Conservation (phyloP, 2,113 vertebrate genomes). For the Alosa alosa region DNA sequence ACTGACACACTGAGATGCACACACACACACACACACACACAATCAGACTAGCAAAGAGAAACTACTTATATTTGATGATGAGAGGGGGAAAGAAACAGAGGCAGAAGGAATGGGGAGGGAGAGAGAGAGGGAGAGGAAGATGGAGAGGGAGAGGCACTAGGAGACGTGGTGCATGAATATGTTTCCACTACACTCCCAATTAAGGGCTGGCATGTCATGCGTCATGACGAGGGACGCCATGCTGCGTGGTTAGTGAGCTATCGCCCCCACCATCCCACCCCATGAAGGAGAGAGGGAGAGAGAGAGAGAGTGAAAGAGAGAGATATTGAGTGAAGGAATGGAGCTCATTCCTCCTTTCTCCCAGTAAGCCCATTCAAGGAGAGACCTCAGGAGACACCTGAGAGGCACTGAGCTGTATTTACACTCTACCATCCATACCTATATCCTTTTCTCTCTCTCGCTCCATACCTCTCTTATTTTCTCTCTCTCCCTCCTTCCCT, state of each 20-base stretch:
- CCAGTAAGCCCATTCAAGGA: not conserved
- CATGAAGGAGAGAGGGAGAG: conserved; percentile 35
- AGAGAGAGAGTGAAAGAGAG: not conserved
- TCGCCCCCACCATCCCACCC: conserved; percentile 30
- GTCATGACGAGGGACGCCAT: conserved; percentile 42
- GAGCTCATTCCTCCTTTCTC: not conserved
- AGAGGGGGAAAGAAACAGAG: not conserved
- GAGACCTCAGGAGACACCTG: not conserved
- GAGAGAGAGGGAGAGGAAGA: not conserved
- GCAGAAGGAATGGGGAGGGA: not conserved
- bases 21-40: conserved; percentile 21
- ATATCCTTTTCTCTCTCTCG: not conserved
- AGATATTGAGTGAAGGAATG: conserved; percentile 24
- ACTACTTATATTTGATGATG: not conserved
- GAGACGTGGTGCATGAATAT: conserved; percentile 35
- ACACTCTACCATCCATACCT: conserved; percentile 45
- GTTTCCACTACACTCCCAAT: conserved; percentile 51
- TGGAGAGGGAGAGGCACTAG: not conserved
- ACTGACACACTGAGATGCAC: not conserved
- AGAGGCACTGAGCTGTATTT: not conserved
- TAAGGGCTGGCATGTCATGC: conserved; percentile 46
- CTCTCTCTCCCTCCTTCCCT: not conserved
- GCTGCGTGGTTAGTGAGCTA: conserved; percentile 41
- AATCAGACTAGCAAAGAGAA: not conserved
- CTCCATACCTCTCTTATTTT: not conserved